Evolutionary conservation across 2,113 vertebrate genomes (phyloP).

Genomic region (Desmodus rotundus): DNA sequence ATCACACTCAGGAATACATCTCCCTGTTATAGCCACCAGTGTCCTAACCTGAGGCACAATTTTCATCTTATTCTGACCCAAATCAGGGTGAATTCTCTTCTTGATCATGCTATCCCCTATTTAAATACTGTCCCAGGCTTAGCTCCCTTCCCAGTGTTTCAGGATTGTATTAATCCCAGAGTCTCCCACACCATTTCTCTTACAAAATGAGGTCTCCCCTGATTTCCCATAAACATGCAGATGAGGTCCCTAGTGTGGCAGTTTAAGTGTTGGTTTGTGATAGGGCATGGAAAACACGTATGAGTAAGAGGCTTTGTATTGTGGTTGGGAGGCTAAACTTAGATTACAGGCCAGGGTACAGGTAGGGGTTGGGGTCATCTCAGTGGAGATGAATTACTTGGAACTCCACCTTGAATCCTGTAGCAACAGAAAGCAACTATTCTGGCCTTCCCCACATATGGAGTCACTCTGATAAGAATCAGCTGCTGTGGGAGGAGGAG

Average conservation of each 20-base stretch:
- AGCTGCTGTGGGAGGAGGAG: constrained; percentile 37
- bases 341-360: neutral
- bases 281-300: neutral
- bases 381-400: constrained; percentile 1
- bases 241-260: neutral
- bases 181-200: neutral
- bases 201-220: neutral
- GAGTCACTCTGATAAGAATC: constrained; percentile 62
- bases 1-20: neutral
- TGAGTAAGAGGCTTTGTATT: neutral
- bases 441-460: neutral
- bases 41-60: neutral
- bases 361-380: neutral
- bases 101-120: neutral
- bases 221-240: neutral
- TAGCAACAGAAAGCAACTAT: constrained; percentile 8
- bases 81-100: neutral
- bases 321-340: neutral
- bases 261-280: neutral
- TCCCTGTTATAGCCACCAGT: neutral
- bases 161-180: neutral
- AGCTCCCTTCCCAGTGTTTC: neutral
- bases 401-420: constrained; percentile 34
- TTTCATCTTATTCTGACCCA: neutral
- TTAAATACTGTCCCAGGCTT: neutral